Evolutionary conservation across 1,140 invertebrate species (phyloP).

Genomic region (Caenorhabditis briggsae): DNA sequence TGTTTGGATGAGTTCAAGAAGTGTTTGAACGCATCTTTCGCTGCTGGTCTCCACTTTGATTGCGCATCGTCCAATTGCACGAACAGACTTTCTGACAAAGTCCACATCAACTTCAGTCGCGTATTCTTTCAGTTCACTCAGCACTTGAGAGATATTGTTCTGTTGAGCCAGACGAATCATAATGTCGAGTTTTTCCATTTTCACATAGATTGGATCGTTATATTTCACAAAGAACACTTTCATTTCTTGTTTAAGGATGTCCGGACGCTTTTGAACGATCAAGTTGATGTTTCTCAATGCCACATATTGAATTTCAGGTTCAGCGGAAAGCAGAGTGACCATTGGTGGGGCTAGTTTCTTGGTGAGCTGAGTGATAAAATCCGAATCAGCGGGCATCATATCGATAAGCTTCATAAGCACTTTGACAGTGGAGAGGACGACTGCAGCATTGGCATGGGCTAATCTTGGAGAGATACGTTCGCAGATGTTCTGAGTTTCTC

Average conservation of each 20-base stretch:
- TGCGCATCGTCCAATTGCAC: conserved; percentile 97
- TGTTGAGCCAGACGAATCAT: conserved; percentile 99
- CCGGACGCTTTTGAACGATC: conserved; percentile 97
- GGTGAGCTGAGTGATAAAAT: conserved; percentile 92
- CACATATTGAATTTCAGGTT: conserved; percentile 99
- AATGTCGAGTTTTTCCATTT: conserved; percentile 98
- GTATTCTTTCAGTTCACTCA: conserved; percentile 97
- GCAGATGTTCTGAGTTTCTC: conserved; percentile 98
- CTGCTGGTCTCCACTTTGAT: conserved; percentile 98
- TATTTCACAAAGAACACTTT: conserved; percentile 99
- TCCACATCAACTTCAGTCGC: conserved; percentile 99
- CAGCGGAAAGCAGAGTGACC: conserved; percentile 93
- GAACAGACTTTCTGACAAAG: conserved; percentile 97
- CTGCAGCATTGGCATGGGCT: conserved; percentile 98
- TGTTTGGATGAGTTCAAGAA: conserved; percentile 98
- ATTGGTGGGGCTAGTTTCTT: conserved; percentile 98
- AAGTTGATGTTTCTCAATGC: conserved; percentile 98
- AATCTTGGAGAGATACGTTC: conserved; percentile 96
- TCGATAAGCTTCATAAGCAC: conserved; percentile 97
- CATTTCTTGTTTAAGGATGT: conserved; percentile 99
- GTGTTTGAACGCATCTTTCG: conserved; percentile 96
- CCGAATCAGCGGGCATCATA: conserved; percentile 91
- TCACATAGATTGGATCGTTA: conserved; percentile 99
- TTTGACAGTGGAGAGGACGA: conserved; percentile 98
- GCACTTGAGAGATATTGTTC: conserved; percentile 96